These are phyloP conservation scores for Solea solea DNA, from an alignment of 2,113 vertebrate species.

Conservation along the genomic window DNA sequence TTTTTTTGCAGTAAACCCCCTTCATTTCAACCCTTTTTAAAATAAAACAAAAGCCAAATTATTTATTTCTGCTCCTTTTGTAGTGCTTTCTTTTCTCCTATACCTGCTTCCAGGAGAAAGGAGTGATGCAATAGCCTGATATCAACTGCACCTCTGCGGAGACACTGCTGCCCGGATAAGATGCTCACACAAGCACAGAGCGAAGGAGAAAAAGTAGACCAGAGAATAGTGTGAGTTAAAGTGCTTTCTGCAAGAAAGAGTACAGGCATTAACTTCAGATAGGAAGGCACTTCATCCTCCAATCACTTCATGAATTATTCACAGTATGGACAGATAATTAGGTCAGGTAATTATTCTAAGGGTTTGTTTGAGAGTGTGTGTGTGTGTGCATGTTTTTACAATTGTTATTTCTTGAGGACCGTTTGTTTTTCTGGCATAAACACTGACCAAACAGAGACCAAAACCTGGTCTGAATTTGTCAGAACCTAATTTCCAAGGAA, in stretches of 20 bases:
- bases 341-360: neutral
- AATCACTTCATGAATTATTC: neutral
- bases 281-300: constrained; percentile 4
- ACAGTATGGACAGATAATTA: neutral
- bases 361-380: neutral
- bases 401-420: neutral
- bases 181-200: constrained; percentile 27
- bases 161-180: constrained; percentile 56
- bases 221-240: constrained; percentile 18
- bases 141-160: constrained; percentile 47
- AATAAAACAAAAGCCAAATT: constrained; percentile 61
- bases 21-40: constrained; percentile 8
- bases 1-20: constrained; percentile 40
- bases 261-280: constrained; percentile 5
- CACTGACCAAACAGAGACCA: too few species aligned
- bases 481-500: too few species aligned
- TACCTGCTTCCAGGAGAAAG: constrained; percentile 52
- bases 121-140: constrained; percentile 65
- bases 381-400: neutral
- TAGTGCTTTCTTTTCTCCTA: constrained; percentile 33
- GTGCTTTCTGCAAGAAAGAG: constrained; percentile 2
- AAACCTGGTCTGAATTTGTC: too few species aligned
- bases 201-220: constrained; percentile 38
- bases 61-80: constrained; percentile 65
- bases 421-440: neutral